These are phyloP conservation scores for Epinephelus cyanopodus DNA, from an alignment of 2,113 vertebrate genomes.

Conservation along the genomic window DNA sequence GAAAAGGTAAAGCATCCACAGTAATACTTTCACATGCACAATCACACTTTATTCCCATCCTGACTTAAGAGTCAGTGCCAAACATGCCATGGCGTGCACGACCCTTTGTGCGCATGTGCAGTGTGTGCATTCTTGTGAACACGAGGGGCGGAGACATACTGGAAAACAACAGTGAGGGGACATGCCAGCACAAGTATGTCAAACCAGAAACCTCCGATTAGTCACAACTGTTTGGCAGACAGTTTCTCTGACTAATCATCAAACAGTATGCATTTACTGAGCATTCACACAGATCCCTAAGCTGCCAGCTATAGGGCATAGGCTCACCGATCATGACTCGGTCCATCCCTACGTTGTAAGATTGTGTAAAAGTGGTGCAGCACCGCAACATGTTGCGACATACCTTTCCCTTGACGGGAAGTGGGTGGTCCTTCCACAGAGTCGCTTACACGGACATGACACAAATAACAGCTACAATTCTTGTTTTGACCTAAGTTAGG, in stretches of 20 bases:
- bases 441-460: not conserved
- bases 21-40: too few relatives aligned
- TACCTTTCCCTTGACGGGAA: conserved; percentile 61
- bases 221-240: conserved; percentile 18
- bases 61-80: too few relatives aligned
- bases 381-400: conserved; percentile 5
- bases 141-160: conserved; percentile 60
- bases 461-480: too few relatives aligned
- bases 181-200: too few relatives aligned
- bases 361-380: not conserved
- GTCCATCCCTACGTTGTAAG: not conserved
- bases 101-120: too few relatives aligned
- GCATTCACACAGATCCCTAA: not conserved
- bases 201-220: not conserved
- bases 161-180: conserved; percentile 47
- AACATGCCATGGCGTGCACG: too few relatives aligned
- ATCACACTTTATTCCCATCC: too few relatives aligned
- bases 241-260: conserved; percentile 8
- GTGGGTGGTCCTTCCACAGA: conserved; percentile 37
- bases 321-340: fast-evolving
- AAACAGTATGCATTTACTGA: fast-evolving
- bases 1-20: too few relatives aligned
- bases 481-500: too few relatives aligned
- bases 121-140: not conserved
- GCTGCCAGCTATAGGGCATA: fast-evolving